A percentile compares a stretch with the other conserved stretches of the same genome.
Conservation (phyloP, 1,140 invertebrate species). For the Notospermus geniculatus region DNA sequence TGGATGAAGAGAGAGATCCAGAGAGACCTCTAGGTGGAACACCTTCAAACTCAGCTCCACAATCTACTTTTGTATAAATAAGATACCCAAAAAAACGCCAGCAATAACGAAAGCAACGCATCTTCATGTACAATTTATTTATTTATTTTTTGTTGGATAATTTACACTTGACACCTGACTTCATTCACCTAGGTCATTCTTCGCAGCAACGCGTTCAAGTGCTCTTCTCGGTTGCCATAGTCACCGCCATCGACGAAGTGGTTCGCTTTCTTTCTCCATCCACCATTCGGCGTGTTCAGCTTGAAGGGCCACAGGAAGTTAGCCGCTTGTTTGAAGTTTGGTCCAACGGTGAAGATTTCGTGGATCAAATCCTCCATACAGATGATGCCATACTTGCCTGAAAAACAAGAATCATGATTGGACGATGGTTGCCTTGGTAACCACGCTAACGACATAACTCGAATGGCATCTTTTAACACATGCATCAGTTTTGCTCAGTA, state of each 20-base stretch:
- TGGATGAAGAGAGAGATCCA: too few species aligned
- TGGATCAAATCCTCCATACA: constrained; percentile 99
- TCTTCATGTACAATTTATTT: too few species aligned
- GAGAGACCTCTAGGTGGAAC: too few species aligned
- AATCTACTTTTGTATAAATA: too few species aligned
- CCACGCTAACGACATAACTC: not conserved
- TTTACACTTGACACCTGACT: too few species aligned
- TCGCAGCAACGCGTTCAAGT: constrained; percentile 91
- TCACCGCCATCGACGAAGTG: constrained; percentile 99
- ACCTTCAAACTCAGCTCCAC: too few species aligned
- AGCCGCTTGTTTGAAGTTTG: constrained; percentile 90
- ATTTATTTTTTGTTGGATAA: too few species aligned
- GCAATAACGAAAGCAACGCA: too few species aligned
- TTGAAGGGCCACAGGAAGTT: constrained; percentile 99
- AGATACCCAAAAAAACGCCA: too few species aligned
- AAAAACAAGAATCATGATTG: constrained; percentile 25
- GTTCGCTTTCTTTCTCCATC: constrained; percentile 98
- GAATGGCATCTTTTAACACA: not conserved
- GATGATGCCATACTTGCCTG: constrained; percentile 76
- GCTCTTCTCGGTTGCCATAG: constrained; percentile 96
- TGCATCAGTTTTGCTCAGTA: too few species aligned
- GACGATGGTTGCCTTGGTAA: constrained; percentile 1
- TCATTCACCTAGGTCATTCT: constrained; percentile 95
- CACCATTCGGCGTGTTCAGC: constrained; percentile 96
- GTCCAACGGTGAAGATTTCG: constrained; percentile 90